phyloP scores from a whole-genome alignment of 2,888 invertebrate genomes.

The Cerastis rubricosa region DNA sequence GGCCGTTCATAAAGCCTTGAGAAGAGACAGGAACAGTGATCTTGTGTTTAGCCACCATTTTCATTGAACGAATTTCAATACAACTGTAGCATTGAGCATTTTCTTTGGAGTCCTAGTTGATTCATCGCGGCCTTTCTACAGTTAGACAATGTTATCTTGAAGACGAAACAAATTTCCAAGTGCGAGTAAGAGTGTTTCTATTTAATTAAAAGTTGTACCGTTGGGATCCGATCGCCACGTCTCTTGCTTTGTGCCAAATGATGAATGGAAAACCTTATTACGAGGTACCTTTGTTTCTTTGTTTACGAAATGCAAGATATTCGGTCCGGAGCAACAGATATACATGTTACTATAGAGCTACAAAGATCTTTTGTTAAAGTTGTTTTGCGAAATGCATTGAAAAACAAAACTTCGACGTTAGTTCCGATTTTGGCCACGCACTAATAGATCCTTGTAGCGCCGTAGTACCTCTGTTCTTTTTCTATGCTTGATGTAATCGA shows the following conservation, averaged over 20 bases:
- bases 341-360: neutral
- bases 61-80: slow-evolving; percentile 35
- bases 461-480: neutral
- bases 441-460: neutral
- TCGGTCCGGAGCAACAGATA: slow-evolving; percentile 23
- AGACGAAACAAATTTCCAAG: slow-evolving; percentile 78
- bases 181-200: slow-evolving; percentile 76
- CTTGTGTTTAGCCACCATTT: slow-evolving; percentile 2
- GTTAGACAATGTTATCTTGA: slow-evolving; percentile 77
- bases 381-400: neutral
- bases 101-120: slow-evolving; percentile 56
- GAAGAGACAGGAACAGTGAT: neutral
- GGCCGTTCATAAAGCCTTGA: neutral
- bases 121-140: slow-evolving; percentile 59
- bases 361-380: neutral
- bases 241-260: slow-evolving; percentile 72
- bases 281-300: slow-evolving; percentile 55
- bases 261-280: slow-evolving; percentile 70
- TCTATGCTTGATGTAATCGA: neutral
- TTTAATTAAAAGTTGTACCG: slow-evolving; percentile 84
- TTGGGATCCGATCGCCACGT: slow-evolving; percentile 70
- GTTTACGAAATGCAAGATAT: slow-evolving; percentile 44
- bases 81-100: slow-evolving; percentile 39
- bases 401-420: neutral
- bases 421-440: no score